Conservation (phyloP, 2,797 vertebrate species). For the Nyctalus aviator region DNA sequence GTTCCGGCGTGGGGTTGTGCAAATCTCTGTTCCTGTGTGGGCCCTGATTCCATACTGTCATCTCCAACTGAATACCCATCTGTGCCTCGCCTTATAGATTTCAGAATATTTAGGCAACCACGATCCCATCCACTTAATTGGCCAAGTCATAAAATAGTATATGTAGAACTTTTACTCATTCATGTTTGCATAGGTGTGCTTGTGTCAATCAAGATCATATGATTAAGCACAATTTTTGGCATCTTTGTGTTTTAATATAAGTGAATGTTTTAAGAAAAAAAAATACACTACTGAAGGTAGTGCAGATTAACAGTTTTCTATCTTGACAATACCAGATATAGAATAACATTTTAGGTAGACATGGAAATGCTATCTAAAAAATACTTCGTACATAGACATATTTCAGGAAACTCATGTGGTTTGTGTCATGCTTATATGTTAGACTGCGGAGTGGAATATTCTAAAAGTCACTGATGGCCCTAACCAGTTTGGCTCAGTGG, state of each 20-base stretch:
- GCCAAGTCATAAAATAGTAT: background rate
- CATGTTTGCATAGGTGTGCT: background rate
- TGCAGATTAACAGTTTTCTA: background rate
- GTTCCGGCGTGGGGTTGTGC: accelerated
- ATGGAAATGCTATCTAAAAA: background rate
- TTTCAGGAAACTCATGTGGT: background rate
- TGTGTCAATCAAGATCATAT: background rate
- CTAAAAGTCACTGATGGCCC: constrained; percentile 82
- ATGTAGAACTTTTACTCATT: background rate
- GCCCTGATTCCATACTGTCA: background rate
- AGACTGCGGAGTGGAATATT: constrained; percentile 66
- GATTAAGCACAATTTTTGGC: background rate
- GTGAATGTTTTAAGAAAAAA: background rate
- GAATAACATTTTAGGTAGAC: background rate
- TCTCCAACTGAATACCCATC: background rate
- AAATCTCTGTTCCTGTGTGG: background rate
- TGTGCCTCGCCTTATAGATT: background rate
- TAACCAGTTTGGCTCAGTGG: too few species aligned
- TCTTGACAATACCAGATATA: background rate
- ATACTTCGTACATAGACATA: background rate
- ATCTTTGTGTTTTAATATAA: background rate
- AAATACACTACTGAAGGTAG: background rate
- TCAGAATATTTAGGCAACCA: background rate
- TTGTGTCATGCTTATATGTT: constrained; percentile 62
- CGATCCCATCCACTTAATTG: background rate